Conservation (phyloP, 2,113 vertebrate genomes). For the Semnornis frantzii region DNA sequence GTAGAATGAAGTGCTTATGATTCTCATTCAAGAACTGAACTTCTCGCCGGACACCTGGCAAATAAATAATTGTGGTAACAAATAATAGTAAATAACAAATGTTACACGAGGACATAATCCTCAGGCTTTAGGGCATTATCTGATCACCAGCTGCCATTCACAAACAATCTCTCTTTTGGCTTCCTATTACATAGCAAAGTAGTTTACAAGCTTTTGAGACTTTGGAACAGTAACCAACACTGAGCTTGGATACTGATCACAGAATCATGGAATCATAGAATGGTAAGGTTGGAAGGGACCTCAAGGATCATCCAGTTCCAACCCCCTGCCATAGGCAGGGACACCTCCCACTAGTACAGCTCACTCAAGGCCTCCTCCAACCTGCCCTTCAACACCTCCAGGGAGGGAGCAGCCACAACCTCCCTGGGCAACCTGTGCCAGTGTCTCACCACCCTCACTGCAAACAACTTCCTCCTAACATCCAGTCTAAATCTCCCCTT, state of each 20-base stretch:
- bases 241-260: neutral
- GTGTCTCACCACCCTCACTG: too few relatives aligned
- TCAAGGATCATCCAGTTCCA: too few relatives aligned
- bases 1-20: neutral
- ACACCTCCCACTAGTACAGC: too few relatives aligned
- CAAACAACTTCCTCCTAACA: too few relatives aligned
- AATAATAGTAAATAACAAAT: neutral
- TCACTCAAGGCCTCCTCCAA: too few relatives aligned
- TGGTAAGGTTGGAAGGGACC: too few relatives aligned
- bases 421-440: too few relatives aligned
- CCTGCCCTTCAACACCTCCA: too few relatives aligned
- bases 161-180: neutral
- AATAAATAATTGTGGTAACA: neutral
- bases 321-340: too few relatives aligned
- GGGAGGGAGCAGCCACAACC: too few relatives aligned
- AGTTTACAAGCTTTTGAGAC: neutral
- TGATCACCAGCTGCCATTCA: neutral
- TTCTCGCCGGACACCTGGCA: neutral
- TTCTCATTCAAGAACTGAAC: neutral
- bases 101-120: neutral
- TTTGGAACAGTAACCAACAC: neutral
- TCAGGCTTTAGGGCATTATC: neutral
- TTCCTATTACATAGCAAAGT: neutral
- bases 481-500: too few relatives aligned
- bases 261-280: too few relatives aligned